Percentiles rank a stretch among this genome's conserved stretches.
Evolutionary conservation across 1,140 invertebrate species (phyloP).

Genomic region (Bacillus rossius): DNA sequence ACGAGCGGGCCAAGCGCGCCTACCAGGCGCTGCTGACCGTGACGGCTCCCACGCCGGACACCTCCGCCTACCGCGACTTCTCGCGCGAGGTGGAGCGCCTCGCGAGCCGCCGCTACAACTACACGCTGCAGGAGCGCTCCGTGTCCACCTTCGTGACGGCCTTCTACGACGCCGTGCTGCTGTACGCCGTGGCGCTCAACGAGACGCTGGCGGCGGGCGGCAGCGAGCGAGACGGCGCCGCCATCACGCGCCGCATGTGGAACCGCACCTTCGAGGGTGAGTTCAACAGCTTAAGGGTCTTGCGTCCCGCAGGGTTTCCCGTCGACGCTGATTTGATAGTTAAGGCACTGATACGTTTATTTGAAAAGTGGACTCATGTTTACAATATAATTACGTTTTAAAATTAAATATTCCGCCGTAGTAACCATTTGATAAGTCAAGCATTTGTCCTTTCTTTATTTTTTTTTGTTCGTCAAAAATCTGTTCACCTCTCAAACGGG

Average conservation of each 20-base stretch:
- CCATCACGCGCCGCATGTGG: conserved; percentile 83
- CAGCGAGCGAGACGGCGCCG: conserved; percentile 51
- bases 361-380: too few species aligned
- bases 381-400: too few species aligned
- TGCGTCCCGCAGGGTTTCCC: too few species aligned
- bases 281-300: too few species aligned
- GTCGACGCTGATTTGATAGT: too few species aligned
- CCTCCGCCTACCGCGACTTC: conserved; percentile 64
- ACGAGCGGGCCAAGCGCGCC: conserved; percentile 78
- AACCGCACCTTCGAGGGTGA: conserved; percentile 80
- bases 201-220: conserved; percentile 66
- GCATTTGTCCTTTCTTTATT: too few species aligned
- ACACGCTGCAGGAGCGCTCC: conserved; percentile 65
- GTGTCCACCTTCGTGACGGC: conserved; percentile 86
- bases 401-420: too few species aligned
- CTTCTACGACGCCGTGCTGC: conserved; percentile 91
- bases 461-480: too few species aligned
- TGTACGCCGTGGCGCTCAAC: conserved; percentile 88
- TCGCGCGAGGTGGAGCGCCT: conserved; percentile 67
- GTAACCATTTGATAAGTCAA: too few species aligned
- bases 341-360: too few species aligned
- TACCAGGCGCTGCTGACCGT: conserved; percentile 89
- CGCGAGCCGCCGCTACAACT: conserved; percentile 74
- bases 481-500: too few species aligned
- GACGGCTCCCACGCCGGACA: conserved; percentile 77